These are phyloP conservation scores for Oophaga pumilio DNA, from an alignment of 2,113 vertebrate genomes.

Conservation along the genomic window DNA sequence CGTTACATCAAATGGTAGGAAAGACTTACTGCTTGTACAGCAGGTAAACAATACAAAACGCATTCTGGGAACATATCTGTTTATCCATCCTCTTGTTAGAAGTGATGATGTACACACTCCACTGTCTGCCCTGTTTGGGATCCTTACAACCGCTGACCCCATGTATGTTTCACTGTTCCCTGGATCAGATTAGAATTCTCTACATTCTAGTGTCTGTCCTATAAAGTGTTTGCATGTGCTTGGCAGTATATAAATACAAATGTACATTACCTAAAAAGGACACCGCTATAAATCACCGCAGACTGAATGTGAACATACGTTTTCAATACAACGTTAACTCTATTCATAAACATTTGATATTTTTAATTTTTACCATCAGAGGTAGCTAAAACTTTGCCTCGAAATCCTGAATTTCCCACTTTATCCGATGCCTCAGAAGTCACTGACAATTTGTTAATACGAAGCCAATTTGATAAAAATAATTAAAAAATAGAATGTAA, in stretches of 20 bases:
- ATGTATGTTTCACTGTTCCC: constrained; percentile 23
- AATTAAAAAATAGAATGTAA: background rate
- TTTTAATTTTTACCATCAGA: background rate
- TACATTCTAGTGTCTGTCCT: constrained; percentile 46
- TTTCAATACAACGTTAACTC: constrained; percentile 3
- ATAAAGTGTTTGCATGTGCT: constrained; percentile 44
- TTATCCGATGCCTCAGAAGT: background rate
- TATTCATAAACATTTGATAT: constrained; percentile 3
- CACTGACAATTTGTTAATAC: background rate
- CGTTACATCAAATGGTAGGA: background rate
- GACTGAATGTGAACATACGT: constrained; percentile 21
- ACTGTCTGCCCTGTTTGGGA: background rate
- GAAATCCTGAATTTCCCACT: background rate
- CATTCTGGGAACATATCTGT: constrained; percentile 1
- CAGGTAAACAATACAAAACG: background rate
- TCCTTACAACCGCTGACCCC: constrained; percentile 20
- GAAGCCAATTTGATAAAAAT: background rate
- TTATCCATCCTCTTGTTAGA: background rate
- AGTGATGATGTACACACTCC: background rate
- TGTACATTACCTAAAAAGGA: constrained; percentile 47
- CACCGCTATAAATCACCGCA: constrained; percentile 19
- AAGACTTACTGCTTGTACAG: background rate
- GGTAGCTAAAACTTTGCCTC: background rate
- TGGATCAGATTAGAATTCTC: constrained; percentile 50
- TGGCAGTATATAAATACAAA: constrained; percentile 45